Evolutionary conservation across 2,113 vertebrate species (phyloP).

Genomic region (Smithornis capensis): DNA sequence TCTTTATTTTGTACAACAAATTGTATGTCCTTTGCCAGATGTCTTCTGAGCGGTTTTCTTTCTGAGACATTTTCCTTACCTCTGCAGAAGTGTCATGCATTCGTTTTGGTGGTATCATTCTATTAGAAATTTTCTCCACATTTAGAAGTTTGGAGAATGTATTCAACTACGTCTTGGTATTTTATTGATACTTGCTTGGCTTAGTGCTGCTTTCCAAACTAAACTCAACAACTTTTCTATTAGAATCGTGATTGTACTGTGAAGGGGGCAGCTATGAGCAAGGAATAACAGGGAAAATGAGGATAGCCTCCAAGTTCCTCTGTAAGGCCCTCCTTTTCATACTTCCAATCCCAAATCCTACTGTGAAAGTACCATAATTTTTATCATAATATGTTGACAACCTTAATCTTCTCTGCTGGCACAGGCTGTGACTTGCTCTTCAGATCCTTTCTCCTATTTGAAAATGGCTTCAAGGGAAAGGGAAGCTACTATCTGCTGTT

Average conservation of each 20-base stretch:
- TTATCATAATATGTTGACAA: not conserved
- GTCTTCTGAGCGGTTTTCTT: accelerated
- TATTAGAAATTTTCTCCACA: not conserved
- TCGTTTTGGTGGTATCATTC: not conserved
- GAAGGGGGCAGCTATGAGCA: not conserved
- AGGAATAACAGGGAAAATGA: not conserved
- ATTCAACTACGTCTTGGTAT: not conserved
- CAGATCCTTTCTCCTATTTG: not conserved
- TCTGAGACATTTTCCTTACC: too few species aligned
- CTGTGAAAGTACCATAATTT: not conserved
- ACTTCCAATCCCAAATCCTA: not conserved
- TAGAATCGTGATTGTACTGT: not conserved
- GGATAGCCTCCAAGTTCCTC: not conserved
- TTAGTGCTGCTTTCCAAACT: not conserved
- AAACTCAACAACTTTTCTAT: not conserved
- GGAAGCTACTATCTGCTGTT: constrained; percentile 25
- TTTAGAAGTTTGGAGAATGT: not conserved
- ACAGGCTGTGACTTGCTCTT: not conserved
- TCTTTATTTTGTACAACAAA: not conserved
- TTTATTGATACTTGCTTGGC: not conserved
- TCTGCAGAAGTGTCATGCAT: not conserved
- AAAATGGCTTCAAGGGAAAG: not conserved
- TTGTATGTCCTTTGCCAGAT: not conserved
- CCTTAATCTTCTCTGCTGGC: constrained; percentile 9
- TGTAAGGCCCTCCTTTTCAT: not conserved